phyloP scores from a whole-genome alignment of 2,113 vertebrate genomes.

The Psittacula cyanocephala region DNA sequence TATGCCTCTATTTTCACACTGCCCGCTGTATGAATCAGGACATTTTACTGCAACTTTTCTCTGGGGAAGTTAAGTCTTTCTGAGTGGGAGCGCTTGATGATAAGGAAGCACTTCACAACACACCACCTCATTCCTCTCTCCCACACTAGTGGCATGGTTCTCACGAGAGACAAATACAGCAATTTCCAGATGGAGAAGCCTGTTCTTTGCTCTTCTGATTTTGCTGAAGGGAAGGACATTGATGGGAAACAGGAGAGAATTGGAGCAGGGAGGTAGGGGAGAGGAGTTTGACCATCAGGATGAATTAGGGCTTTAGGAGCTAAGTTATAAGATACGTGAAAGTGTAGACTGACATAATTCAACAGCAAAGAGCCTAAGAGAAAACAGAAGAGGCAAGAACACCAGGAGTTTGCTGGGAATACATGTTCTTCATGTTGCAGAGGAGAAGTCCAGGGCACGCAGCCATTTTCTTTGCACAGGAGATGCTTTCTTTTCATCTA shows the following conservation, averaged over 20 bases:
- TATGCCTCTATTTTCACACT: background rate
- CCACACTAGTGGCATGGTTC: fast-evolving
- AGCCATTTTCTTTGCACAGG: background rate
- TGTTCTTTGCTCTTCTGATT: background rate
- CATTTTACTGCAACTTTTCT: background rate
- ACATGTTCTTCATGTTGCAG: background rate
- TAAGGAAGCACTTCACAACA: background rate
- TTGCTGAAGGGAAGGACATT: background rate
- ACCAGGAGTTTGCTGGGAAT: background rate
- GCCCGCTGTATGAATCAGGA: background rate
- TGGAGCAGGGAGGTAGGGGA: fast-evolving
- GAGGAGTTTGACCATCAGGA: background rate
- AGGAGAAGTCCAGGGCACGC: background rate
- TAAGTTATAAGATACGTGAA: background rate
- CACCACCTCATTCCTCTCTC: background rate
- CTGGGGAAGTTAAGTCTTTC: background rate
- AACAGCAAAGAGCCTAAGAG: background rate
- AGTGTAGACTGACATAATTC: background rate
- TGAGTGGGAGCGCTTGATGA: background rate
- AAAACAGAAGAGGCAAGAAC: background rate
- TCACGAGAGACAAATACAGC: background rate
- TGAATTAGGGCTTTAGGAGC: background rate
- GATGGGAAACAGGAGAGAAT: fast-evolving
- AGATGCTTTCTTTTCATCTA: background rate
- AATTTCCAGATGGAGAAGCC: background rate